Base-by-base conservation (phyloP, 2,113 vertebrate species). In the Motacilla tschutschensis region DNA sequence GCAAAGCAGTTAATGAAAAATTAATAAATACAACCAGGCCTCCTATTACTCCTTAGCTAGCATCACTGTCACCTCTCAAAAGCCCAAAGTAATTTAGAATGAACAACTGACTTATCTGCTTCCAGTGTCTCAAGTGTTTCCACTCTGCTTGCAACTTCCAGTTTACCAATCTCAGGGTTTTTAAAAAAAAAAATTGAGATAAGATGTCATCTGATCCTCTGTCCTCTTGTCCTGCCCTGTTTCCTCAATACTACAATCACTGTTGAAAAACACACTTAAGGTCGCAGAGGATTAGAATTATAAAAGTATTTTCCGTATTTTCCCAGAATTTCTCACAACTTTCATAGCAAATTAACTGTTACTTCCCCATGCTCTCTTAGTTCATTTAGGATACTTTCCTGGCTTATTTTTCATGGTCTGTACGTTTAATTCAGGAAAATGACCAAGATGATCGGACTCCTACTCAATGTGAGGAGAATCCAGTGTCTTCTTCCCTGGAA, bases 81-180 rank as follows among this genome's bases (percentile, higher is more conserved):
- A 70, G 5, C 6, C 24, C 2, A 8, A 18, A 57, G n/a, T 57
- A 79, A 54, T 47, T 70, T 40, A 50, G 29, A 54, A 63, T 54
- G 9, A 47, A 31, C 7, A 50, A 44, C 3, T 29, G 8, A 50
- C 1, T 55, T 38, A 46, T 1, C 14, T 63, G 10, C 1, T 63
- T 83, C 12, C 8, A 28, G 7, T 0, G 24, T 71, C 38, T 54
- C 8, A 28, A 4, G 5, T 12, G 8, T 75, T 80, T 64, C 15
- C 14, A 63, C 41, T 54, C 9, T 83, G 14, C 10, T 59, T 0
- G 0, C n/a, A 77, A 29, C 14, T 70, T 62, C 22, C 9, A 54
- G 2, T 33, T 59, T 53, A 47, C 8, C 6, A 26, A 6, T 18
- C 63, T 53, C n/a, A 76, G 7, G 8, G 9, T 15, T 35, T 63